Evolutionary conservation across 2,888 invertebrate species (phyloP).

Genomic region (Hypselothyrea guttata): DNA sequence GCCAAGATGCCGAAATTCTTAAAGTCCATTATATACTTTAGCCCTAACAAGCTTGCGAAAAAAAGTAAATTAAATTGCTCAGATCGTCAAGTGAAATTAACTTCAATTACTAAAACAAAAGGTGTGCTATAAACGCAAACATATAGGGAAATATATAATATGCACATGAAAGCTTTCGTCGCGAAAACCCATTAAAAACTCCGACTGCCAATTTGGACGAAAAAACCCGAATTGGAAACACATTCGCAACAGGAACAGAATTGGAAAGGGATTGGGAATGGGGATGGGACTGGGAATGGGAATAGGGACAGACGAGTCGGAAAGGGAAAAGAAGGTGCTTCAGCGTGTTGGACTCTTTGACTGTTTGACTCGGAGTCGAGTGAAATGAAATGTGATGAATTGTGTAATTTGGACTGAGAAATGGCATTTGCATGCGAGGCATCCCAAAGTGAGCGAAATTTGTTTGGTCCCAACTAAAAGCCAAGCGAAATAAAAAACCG

Average conservation of each 20-base stretch:
- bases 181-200: constrained; percentile 47
- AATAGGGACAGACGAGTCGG: background rate
- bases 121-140: background rate
- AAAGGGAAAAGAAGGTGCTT: background rate
- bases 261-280: background rate
- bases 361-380: constrained; percentile 52
- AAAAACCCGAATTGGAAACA: constrained; percentile 44
- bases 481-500: constrained; percentile 35
- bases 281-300: background rate
- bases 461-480: constrained; percentile 63
- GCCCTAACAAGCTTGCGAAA: too few species aligned
- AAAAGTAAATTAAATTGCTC: constrained; percentile 48
- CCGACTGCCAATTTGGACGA: constrained; percentile 40
- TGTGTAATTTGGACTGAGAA: constrained; percentile 78
- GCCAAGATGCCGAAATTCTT: too few species aligned
- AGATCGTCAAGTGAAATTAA: constrained; percentile 41
- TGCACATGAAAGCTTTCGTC: constrained; percentile 20
- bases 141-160: constrained; percentile 1
- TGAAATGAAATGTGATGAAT: constrained; percentile 80
- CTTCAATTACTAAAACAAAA: constrained; percentile 38
- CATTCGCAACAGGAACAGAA: constrained; percentile 20
- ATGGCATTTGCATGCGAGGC: constrained; percentile 75
- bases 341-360: constrained; percentile 46
- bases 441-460: constrained; percentile 64
- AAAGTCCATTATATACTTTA: too few species aligned